These are phyloP conservation scores for Etheostoma perlongum DNA, from an alignment of 2,797 vertebrate genomes.

Conservation along the genomic window DNA sequence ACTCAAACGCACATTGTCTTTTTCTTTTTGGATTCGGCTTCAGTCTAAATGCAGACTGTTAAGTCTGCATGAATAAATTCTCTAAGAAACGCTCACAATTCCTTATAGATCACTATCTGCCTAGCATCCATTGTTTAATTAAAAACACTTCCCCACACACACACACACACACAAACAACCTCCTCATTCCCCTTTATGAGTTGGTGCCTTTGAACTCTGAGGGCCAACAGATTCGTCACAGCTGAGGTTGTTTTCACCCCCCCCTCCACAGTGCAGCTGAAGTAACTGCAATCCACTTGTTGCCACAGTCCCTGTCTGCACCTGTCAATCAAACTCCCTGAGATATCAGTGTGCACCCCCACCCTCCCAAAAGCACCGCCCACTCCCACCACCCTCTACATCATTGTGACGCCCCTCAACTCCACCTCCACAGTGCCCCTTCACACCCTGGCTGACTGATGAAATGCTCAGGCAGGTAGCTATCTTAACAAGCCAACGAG, in stretches of 20 bases:
- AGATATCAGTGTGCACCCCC: constrained; percentile 38
- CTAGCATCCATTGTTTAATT: constrained; percentile 39
- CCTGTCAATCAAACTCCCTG: constrained; percentile 76
- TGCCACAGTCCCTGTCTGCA: constrained; percentile 75
- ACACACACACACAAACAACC: constrained; percentile 22
- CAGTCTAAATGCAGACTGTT: constrained; percentile 35
- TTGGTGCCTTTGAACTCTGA: constrained; percentile 66
- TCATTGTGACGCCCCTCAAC: constrained; percentile 45
- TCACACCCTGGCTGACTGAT: constrained; percentile 20
- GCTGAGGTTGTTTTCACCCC: constrained; percentile 55
- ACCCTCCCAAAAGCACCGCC: constrained; percentile 12
- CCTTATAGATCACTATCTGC: constrained; percentile 40
- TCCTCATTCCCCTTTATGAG: constrained; percentile 39
- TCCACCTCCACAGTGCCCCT: constrained; percentile 11
- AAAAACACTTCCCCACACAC: constrained; percentile 36
- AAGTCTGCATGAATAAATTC: constrained; percentile 48
- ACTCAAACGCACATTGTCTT: constrained; percentile 3
- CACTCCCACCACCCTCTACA: constrained; percentile 45
- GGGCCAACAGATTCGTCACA: constrained; percentile 73
- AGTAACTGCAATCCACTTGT: constrained; percentile 84
- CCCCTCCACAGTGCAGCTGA: constrained; percentile 58
- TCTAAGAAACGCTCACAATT: constrained; percentile 11
- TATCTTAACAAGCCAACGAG: constrained; percentile 38
- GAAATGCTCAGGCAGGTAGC: constrained; percentile 63
- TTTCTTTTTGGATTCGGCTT: constrained; percentile 33